A percentile compares a stretch with the other conserved stretches of the same genome.
Conservation (phyloP, 2,113 vertebrate species). For the Silurus asotus region DNA sequence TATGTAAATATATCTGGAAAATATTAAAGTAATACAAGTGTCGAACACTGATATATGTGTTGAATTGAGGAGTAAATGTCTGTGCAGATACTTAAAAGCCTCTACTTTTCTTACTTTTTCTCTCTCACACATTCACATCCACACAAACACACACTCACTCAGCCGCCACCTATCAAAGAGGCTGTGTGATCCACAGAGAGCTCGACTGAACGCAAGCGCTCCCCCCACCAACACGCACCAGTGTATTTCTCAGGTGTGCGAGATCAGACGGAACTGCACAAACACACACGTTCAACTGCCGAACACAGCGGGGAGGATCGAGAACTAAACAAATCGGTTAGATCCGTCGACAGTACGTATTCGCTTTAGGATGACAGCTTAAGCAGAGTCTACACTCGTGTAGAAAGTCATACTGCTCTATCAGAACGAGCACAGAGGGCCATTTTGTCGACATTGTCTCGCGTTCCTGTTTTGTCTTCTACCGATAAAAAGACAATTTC, state of each 20-base stretch:
- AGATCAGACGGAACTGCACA: constrained; percentile 26
- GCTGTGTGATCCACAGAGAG: constrained; percentile 34
- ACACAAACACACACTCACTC: not conserved
- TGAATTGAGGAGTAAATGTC: not conserved
- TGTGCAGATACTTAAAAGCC: not conserved
- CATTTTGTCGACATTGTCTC: not conserved
- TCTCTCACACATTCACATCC: not conserved
- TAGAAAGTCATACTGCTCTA: not conserved
- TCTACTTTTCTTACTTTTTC: not conserved
- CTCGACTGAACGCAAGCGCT: constrained; percentile 9
- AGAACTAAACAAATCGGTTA: not conserved
- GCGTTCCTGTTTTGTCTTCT: not conserved
- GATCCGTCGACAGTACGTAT: not conserved
- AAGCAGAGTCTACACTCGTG: not conserved
- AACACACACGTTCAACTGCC: not conserved
- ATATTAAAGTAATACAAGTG: not conserved
- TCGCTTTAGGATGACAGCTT: not conserved
- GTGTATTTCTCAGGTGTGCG: constrained; percentile 11
- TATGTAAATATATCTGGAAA: not conserved
- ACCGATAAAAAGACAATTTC: not conserved
- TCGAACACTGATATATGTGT: not conserved
- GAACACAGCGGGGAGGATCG: not conserved
- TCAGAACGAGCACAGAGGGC: not conserved
- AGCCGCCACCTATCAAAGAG: constrained; percentile 35
- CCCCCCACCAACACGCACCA: not conserved